Percentiles rank a stretch among this genome's conserved stretches.
phyloP scores from a whole-genome alignment of 1,140 invertebrate species.

The Caenorhabditis elegans region DNA sequence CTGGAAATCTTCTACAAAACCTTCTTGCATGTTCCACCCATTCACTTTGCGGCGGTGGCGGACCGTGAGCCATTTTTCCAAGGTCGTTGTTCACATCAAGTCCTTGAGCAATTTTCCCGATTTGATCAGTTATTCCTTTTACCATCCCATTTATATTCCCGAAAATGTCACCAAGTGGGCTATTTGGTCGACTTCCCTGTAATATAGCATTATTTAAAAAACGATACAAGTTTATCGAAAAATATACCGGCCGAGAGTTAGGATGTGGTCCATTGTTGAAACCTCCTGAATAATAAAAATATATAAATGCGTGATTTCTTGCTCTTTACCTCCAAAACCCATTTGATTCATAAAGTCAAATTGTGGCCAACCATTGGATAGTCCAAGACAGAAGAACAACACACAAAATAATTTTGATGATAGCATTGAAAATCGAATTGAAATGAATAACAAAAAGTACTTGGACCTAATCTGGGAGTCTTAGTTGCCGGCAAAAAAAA shows the following conservation, averaged over 20 bases:
- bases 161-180: neutral
- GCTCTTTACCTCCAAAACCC: neutral
- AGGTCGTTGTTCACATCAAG: slow-evolving; percentile 13
- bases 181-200: neutral
- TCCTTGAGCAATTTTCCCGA: neutral
- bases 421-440: neutral
- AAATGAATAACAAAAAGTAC: neutral
- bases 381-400: neutral
- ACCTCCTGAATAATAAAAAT: neutral
- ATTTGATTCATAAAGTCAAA: slow-evolving; percentile 19
- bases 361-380: neutral
- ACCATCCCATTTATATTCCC: neutral
- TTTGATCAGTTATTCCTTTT: neutral
- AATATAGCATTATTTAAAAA: too few species aligned
- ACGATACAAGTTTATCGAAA: too few species aligned
- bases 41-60: neutral
- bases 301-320: too few species aligned
- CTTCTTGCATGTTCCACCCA: neutral
- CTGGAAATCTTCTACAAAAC: slow-evolving; percentile 30
- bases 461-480: neutral
- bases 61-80: neutral
- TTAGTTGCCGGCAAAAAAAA: neutral
- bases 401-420: neutral
- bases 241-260: neutral
- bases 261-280: neutral